Base-by-base conservation (phyloP, 2,113 vertebrate species). In the Bubo blakistoni region DNA sequence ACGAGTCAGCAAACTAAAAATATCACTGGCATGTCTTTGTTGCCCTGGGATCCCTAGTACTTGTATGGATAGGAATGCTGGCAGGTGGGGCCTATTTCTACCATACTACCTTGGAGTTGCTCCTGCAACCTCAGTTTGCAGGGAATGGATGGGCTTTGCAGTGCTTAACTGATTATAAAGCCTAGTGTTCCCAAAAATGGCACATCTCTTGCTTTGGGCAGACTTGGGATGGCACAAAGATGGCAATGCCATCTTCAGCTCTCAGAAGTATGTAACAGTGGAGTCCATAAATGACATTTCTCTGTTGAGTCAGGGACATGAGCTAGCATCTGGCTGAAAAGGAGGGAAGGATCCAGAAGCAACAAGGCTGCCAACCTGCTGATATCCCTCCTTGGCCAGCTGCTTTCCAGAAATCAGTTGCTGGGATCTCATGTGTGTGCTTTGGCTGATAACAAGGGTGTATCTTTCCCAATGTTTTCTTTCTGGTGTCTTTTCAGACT, bases 391-490 rank as follows among this genome's bases (percentile, higher is more conserved):
- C 72, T n/a, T 30, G 19, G 46, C 27, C 46, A 29, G 52, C 30
- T 42, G 29, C 62, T 93, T 82, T 84, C 44, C 65, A 66, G 15
- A 69, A 65, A 49, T 61, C 34, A 15, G 6, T 21, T 79, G 57
- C n/a, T 90, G n/a, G 36, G 36, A 7, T 30, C 57, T 89, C 0
- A 0, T 59, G 47, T 1, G 0, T 30, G 29, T 77, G 10, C 61
- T 81, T 58, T 54, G 38, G 30, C n/a, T 81, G 27, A 11, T 54
- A 47, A 55, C 0, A 2, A 10, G 32, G 46, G 17, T 32, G 6
- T 36, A 8, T 49, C 21, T 81, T 84, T 42, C 34, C 46, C 9
- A 18, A 1, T 13, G 11, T 70, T 70, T 78, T 81, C 26, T 58
- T 66, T 26, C 21, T 70, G 19, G 5, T 83, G 14, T 61, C 24